These are phyloP conservation scores for Varroa destructor DNA, from an alignment of 1,140 invertebrate species.

Conservation along the genomic window DNA sequence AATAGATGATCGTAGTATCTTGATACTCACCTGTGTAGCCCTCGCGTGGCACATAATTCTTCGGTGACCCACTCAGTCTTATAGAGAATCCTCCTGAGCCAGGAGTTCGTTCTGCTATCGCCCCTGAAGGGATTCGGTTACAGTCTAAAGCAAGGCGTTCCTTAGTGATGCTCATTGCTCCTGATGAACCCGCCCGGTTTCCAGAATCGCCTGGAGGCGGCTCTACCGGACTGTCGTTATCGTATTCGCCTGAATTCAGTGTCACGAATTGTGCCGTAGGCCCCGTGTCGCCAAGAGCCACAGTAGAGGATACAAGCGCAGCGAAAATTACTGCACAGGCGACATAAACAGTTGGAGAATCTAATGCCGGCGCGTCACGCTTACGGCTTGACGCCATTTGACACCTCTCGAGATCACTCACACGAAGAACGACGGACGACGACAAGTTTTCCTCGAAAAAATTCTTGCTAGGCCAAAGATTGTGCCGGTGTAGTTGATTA, in stretches of 20 bases:
- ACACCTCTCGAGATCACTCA: too few species aligned
- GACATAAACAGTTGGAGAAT: too few species aligned
- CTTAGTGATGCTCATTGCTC: neutral
- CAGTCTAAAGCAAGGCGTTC: neutral
- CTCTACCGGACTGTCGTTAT: neutral
- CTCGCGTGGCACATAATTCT: constrained; percentile 22
- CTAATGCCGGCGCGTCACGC: too few species aligned
- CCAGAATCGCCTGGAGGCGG: too few species aligned
- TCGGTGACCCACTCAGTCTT: neutral
- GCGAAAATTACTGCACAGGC: too few species aligned
- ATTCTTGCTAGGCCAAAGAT: too few species aligned
- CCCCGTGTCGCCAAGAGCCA: too few species aligned
- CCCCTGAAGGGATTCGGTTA: constrained; percentile 2
- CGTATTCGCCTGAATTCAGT: constrained; percentile 18
- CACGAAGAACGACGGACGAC: too few species aligned
- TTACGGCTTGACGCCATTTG: too few species aligned
- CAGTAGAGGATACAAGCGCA: too few species aligned
- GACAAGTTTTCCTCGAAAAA: too few species aligned
- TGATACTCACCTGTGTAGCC: constrained; percentile 19
- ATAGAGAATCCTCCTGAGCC: constrained; percentile 8
- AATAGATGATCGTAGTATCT: neutral
- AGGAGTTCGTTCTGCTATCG: neutral
- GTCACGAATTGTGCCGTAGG: constrained; percentile 13
- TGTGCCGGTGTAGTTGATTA: too few species aligned
- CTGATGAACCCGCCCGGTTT: neutral